Evolutionary conservation across 2,888 invertebrate genomes (phyloP), one percentile per base, ranked within the genome.

Genomic region (Drymonia ruficornis): DNA sequence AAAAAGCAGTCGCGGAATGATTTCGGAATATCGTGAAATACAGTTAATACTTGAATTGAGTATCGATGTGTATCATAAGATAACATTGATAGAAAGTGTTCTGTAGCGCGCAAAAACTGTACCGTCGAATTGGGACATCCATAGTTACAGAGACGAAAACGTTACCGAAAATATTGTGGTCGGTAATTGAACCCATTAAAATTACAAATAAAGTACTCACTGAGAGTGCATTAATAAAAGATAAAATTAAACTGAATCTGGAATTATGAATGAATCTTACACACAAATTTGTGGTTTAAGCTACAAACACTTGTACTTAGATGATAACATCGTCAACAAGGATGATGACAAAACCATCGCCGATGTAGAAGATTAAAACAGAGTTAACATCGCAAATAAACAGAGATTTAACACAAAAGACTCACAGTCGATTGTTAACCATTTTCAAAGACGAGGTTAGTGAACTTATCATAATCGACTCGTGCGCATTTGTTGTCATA

Each of bases 391-490:
- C 1, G 31, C 11, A n/a, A 13, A 36, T 36, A 36, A 36, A 36
- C n/a, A 36, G 1, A 13, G 13, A n/a, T 36, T n/a, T 36, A 36
- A 13, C 36, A 40, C n/a, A 43, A 43, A 12, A 43, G 19, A 43
- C 12, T 19, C 12, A 43, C 43, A 60, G 54, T 49, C 64, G 47
- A 67, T 71, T 68, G 73, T 72, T 69, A 67, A 70, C 57, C 61
- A 53, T 69, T 72, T 69, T 65, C 63, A 54, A 73, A 72, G 72
- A 67, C 58, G 60, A 67, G 83, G 80, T 78, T 72, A 79, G 63
- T 74, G 79, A 83, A 76, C 83, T 72, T 59, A 53, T 67, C 53
- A 46, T 46, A 46, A n/a, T 46, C 28, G n/a, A 53, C 52, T 50
- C 61, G 66, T 72, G 66, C 55, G 61, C 71, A 72, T 68, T 67